Conservation (phyloP, 2,797 vertebrate genomes). For the Eleutherodactylus coqui region DNA sequence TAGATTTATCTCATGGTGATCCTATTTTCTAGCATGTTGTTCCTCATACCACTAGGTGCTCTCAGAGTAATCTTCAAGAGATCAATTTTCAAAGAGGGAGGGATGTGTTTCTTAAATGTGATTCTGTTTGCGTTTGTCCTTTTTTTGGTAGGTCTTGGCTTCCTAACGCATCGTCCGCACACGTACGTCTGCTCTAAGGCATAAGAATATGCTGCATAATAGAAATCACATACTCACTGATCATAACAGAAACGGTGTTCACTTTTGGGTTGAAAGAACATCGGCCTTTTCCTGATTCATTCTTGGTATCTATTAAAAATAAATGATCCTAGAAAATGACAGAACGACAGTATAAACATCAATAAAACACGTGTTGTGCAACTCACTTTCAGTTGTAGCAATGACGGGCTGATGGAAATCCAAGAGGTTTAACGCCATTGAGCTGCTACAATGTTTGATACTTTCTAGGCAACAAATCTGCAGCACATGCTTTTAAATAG, state of each 20-base stretch:
- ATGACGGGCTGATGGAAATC: neutral
- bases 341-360: neutral
- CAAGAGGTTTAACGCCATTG: constrained; percentile 9
- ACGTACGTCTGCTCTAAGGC: neutral
- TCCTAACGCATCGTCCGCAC: neutral
- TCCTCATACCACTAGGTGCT: too few species aligned
- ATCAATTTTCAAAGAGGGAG: neutral
- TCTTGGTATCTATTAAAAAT: constrained; percentile 90
- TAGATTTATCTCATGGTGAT: too few species aligned
- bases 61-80: neutral
- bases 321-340: constrained; percentile 84
- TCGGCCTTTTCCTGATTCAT: constrained; percentile 94
- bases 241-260: constrained; percentile 96
- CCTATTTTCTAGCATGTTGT: too few species aligned
- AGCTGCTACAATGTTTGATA: constrained; percentile 33
- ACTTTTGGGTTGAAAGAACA: constrained; percentile 97
- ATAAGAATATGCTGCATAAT: neutral
- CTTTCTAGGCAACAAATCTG: constrained; percentile 38
- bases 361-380: neutral
- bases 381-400: neutral
- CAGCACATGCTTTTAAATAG: constrained; percentile 41
- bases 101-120: neutral
- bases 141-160: neutral
- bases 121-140: neutral
- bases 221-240: constrained; percentile 84